phyloP scores from a whole-genome alignment of 37 sponge, comb jelly and placozoan genomes.

The Tethya wilhelma region DNA sequence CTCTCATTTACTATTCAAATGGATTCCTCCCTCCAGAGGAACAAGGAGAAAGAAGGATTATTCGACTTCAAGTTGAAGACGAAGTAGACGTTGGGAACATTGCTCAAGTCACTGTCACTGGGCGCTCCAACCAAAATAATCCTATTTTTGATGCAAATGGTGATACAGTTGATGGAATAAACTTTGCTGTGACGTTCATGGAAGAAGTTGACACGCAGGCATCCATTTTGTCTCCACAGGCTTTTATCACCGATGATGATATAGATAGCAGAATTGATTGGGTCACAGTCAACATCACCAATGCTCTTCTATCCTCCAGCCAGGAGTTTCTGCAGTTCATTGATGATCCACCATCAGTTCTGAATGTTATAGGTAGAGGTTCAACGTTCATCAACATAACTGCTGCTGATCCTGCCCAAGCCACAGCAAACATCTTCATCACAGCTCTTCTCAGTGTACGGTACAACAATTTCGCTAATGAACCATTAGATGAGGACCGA shows the following conservation, averaged over 20 bases:
- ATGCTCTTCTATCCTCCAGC: conserved; percentile 16
- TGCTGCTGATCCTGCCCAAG: conserved; percentile 3
- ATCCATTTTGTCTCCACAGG: conserved; percentile 33
- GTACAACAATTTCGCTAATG: conserved; percentile 42
- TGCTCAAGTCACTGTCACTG: conserved; percentile 30
- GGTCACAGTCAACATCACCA: conserved; percentile 49
- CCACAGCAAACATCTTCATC: conserved; percentile 30
- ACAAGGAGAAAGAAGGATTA: conserved; percentile 35
- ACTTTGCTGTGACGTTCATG: conserved; percentile 37
- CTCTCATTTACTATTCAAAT: conserved; percentile 35
- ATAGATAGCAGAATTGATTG: conserved; percentile 26
- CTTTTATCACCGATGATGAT: conserved; percentile 66
- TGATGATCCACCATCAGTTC: conserved; percentile 2
- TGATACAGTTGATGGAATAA: conserved; percentile 22
- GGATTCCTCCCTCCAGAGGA: conserved; percentile 54
- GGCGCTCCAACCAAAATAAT: conserved; percentile 55
- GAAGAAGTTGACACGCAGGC: conserved; percentile 30
- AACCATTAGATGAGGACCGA: conserved; percentile 40
- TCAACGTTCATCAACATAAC: conserved; percentile 13
- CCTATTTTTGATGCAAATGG: conserved; percentile 80
- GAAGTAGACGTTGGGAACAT: conserved; percentile 29
- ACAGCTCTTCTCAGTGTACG: conserved; percentile 42
- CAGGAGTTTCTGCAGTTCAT: conserved; percentile 48
- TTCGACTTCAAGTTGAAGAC: conserved; percentile 44
- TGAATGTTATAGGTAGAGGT: conserved; percentile 19